Conservation (phyloP, 2,113 vertebrate genomes). For the Phycodurus eques region DNA sequence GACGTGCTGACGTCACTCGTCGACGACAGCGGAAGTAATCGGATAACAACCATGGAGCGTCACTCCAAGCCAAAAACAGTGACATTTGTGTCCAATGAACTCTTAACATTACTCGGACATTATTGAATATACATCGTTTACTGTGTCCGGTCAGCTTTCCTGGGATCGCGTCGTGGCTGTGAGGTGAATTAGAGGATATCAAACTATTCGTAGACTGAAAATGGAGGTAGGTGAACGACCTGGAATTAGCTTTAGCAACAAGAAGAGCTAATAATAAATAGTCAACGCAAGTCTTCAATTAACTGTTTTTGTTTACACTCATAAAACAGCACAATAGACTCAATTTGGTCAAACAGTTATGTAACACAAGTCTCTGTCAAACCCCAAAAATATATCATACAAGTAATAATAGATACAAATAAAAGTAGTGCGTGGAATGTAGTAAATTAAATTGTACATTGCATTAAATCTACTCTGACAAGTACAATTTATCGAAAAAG, state of each 20-base stretch:
- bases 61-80: slow-evolving; percentile 45
- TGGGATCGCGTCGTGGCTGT: neutral
- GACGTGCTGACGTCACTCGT: slow-evolving; percentile 32
- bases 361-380: no score
- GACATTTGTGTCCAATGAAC: slow-evolving; percentile 12
- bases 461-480: no score
- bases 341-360: no score
- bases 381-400: no score
- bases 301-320: no score
- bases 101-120: neutral
- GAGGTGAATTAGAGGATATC: slow-evolving; percentile 13
- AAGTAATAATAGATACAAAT: no score
- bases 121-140: neutral
- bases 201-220: slow-evolving; percentile 20
- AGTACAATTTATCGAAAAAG: no score
- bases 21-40: slow-evolving; percentile 66
- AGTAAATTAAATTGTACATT: no score
- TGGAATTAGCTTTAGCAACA: slow-evolving; percentile 49
- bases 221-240: slow-evolving; percentile 68
- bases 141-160: neutral
- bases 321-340: no score
- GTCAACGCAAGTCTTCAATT: neutral
- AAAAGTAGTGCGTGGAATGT: no score
- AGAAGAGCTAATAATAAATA: neutral
- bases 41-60: slow-evolving; percentile 6